These are phyloP conservation scores for Sarotherodon lohbergeri DNA, from an alignment of 2,113 vertebrate species.

Conservation along the genomic window DNA sequence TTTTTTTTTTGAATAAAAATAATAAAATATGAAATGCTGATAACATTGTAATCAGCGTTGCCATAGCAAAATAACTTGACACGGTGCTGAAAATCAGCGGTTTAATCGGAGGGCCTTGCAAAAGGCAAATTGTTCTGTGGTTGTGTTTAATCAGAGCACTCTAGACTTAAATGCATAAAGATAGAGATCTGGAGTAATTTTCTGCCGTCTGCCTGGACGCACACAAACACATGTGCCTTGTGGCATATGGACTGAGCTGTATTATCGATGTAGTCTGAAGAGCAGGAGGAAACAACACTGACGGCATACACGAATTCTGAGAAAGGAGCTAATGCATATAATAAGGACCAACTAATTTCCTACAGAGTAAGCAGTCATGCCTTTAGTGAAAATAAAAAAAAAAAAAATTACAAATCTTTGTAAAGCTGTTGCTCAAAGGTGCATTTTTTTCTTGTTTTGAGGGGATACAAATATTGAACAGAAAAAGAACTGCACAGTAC, in stretches of 20 bases:
- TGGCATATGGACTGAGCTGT: conserved; percentile 41
- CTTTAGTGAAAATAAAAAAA: neutral
- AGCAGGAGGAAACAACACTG: conserved; percentile 15
- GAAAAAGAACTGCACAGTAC: neutral
- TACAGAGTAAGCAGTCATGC: neutral
- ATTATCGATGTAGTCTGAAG: conserved; percentile 11
- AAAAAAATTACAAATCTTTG: neutral
- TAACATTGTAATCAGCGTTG: conserved; percentile 59
- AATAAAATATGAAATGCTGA: conserved; percentile 22
- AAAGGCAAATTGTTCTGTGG: conserved; percentile 64
- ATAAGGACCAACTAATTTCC: neutral
- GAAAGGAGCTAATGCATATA: neutral
- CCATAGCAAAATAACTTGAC: conserved; percentile 60
- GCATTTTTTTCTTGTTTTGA: neutral
- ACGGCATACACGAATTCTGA: conserved; percentile 14
- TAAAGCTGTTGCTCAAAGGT: neutral
- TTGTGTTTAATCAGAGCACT: conserved; percentile 69
- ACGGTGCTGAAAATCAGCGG: conserved; percentile 57
- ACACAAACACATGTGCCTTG: conserved; percentile 71
- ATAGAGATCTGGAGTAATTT: conserved; percentile 72
- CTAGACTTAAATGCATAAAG: conserved; percentile 64
- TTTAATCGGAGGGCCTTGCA: conserved; percentile 54
- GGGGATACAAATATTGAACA: neutral
- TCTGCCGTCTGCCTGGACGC: conserved; percentile 70
- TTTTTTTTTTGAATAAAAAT: neutral